phyloP scores from a whole-genome alignment of 2,113 vertebrate species.

The Reinhardtius hippoglossoides region DNA sequence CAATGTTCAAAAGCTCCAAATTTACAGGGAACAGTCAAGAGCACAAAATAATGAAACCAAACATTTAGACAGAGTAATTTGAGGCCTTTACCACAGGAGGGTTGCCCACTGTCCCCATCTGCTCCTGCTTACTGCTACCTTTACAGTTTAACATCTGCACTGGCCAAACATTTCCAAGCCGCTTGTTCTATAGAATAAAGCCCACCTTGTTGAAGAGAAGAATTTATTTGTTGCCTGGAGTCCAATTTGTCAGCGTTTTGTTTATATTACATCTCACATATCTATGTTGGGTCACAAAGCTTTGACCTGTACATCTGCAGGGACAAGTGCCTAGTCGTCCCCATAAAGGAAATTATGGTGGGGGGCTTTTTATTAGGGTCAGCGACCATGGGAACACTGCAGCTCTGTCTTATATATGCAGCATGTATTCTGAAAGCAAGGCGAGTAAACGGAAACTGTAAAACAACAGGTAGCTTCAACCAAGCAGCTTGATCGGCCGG shows the following conservation, averaged over 20 bases:
- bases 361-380: constrained; percentile 48
- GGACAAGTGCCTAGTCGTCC: constrained; percentile 28
- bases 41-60: constrained; percentile 55
- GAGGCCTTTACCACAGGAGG: constrained; percentile 30
- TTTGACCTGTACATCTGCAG: constrained; percentile 42
- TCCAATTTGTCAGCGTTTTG: constrained; percentile 57
- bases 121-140: constrained; percentile 69
- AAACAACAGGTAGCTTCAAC: constrained; percentile 52
- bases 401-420: constrained; percentile 25
- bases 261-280: constrained; percentile 58
- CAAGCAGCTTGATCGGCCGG: constrained; percentile 40
- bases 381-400: constrained; percentile 51
- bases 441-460: constrained; percentile 51
- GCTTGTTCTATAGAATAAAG: constrained; percentile 50
- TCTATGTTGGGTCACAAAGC: constrained; percentile 18
- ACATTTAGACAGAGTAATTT: constrained; percentile 53
- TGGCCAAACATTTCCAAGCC: constrained; percentile 15
- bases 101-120: constrained; percentile 61
- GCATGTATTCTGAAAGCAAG: constrained; percentile 32
- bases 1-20: constrained; percentile 17
- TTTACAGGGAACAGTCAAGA: constrained; percentile 55
- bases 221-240: constrained; percentile 63
- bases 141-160: constrained; percentile 37
- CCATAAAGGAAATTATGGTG: constrained; percentile 42
- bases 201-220: constrained; percentile 48